phyloP scores from a whole-genome alignment of 2,888 invertebrate genomes.

The Rhamnusium bicolor region DNA sequence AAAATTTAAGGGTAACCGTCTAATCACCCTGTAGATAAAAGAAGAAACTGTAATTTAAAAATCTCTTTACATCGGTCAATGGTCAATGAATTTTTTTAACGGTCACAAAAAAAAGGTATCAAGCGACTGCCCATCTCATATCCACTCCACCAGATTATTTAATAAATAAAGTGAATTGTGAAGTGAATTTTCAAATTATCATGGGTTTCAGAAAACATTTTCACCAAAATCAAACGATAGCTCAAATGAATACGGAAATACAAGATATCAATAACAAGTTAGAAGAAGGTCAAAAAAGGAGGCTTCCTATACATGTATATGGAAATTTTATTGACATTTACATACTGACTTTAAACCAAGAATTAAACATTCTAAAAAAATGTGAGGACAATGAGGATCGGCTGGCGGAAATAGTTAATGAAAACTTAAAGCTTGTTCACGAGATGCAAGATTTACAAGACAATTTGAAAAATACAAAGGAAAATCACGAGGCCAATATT shows the following conservation, averaged over 20 bases:
- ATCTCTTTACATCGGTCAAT: no score
- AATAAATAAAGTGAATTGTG: no score
- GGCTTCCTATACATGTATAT: slow-evolving; percentile 76
- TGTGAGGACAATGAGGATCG: slow-evolving; percentile 81
- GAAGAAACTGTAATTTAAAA: no score
- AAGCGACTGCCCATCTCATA: no score
- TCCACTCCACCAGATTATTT: no score
- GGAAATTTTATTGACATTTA: slow-evolving; percentile 77
- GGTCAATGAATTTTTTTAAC: no score
- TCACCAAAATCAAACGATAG: slow-evolving; percentile 79
- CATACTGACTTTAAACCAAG: slow-evolving; percentile 81
- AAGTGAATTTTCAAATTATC: no score
- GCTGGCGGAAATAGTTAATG: slow-evolving; percentile 71
- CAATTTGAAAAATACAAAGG: slow-evolving; percentile 73
- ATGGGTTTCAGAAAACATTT: slow-evolving; percentile 71
- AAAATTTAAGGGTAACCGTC: no score
- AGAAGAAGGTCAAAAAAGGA: slow-evolving; percentile 73
- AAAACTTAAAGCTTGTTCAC: slow-evolving; percentile 67
- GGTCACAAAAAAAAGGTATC: no score
- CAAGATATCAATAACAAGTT: slow-evolving; percentile 79
- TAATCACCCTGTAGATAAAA: no score
- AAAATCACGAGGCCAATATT: slow-evolving; percentile 70
- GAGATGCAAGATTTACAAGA: slow-evolving; percentile 72
- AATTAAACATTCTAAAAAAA: slow-evolving; percentile 81
- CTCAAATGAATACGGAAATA: slow-evolving; percentile 75